Evolutionary conservation across 2,888 invertebrate genomes (phyloP).

Genomic region (Allophyes oxyacanthae): DNA sequence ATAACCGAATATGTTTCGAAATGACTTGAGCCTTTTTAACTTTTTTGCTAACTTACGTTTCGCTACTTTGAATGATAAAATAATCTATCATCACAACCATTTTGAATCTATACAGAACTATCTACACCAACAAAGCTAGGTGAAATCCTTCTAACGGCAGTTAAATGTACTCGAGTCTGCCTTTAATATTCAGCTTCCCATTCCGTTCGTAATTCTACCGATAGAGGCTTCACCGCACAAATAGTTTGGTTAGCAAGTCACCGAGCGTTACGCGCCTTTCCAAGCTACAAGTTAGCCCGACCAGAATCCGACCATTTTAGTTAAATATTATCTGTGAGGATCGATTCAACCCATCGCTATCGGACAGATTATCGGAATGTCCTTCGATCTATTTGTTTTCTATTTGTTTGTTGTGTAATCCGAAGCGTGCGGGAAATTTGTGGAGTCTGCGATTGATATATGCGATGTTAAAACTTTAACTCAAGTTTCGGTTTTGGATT

Average conservation of each 20-base stretch:
- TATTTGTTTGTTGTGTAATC: conserved; percentile 68
- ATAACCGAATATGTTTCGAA: no score
- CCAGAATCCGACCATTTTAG: conserved; percentile 57
- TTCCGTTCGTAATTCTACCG: conserved; percentile 37
- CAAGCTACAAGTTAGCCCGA: conserved; percentile 46
- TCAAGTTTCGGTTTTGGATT: conserved; percentile 36
- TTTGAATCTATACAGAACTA: conserved; percentile 7
- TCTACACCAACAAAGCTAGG: conserved; percentile 8
- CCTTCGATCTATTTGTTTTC: conserved; percentile 52
- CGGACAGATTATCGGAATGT: conserved; percentile 51
- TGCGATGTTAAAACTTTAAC: conserved; percentile 48
- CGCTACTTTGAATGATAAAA: no score
- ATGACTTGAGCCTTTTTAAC: no score
- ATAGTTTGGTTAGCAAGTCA: conserved; percentile 51
- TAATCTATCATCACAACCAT: no score
- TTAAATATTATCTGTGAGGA: conserved; percentile 62
- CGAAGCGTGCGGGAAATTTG: conserved; percentile 58
- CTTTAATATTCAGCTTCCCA: conserved; percentile 33
- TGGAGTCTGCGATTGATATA: conserved; percentile 57
- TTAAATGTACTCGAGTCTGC: conserved; percentile 38
- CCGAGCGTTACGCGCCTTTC: conserved; percentile 28
- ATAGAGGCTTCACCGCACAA: conserved; percentile 37
- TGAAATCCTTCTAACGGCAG: conserved; percentile 13
- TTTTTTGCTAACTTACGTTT: no score
- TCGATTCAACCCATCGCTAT: conserved; percentile 38